Evolutionary conservation across 2,797 vertebrate genomes (phyloP).

Genomic region (Pseudochirops corinnae): DNA sequence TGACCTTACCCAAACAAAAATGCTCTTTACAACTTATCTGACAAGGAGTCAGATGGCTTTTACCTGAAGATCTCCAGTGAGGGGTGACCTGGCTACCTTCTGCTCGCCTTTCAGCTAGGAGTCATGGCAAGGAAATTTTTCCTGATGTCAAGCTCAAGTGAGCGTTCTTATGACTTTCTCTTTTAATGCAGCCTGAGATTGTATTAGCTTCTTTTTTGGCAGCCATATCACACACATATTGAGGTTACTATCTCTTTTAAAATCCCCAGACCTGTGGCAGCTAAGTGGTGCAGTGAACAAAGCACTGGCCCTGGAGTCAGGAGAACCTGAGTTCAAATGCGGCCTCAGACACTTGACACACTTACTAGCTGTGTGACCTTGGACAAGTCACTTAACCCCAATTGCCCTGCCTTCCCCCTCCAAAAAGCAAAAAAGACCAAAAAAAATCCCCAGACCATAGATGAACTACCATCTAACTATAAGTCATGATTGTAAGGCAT

Average conservation of each 20-base stretch:
- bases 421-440: too few species aligned
- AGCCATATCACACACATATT: neutral
- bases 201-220: neutral
- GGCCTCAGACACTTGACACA: too few species aligned
- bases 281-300: too few species aligned
- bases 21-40: neutral
- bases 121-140: constrained; percentile 25
- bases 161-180: neutral
- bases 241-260: neutral
- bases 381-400: too few species aligned
- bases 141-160: neutral
- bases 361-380: too few species aligned
- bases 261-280: neutral
- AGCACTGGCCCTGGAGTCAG: too few species aligned
- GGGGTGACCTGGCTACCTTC: constrained; percentile 20
- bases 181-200: neutral
- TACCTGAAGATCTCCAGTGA: constrained; percentile 17
- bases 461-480: neutral
- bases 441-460: neutral
- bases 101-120: constrained; percentile 20
- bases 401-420: too few species aligned
- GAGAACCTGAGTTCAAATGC: too few species aligned
- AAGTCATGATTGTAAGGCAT: neutral
- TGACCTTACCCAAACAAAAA: neutral
- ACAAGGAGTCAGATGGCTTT: neutral